Conservation (phyloP, 2,888 invertebrate genomes). For the Papilio elwesi region DNA sequence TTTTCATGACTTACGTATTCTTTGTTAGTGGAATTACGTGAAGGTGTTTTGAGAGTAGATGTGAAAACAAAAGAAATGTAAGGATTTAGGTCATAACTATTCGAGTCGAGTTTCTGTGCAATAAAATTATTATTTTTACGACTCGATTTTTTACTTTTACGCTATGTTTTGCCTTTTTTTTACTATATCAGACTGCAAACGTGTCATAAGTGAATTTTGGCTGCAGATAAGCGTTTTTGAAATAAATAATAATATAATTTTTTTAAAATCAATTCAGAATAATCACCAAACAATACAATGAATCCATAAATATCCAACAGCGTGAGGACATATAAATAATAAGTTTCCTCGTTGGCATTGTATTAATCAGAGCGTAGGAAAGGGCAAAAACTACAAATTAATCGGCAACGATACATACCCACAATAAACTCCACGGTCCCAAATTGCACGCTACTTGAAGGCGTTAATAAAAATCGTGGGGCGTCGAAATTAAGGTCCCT, state of each 20-base stretch:
- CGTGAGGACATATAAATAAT: constrained; percentile 29
- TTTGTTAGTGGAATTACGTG: constrained; percentile 38
- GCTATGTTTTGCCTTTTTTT: not conserved
- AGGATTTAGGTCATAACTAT: constrained; percentile 34
- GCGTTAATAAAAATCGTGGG: constrained; percentile 81
- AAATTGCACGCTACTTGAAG: constrained; percentile 76
- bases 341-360: constrained; percentile 25
- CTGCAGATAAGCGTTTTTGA: no score
- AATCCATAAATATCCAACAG: constrained; percentile 2
- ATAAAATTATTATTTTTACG: constrained; percentile 31
- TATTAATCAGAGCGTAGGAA: constrained; percentile 42
- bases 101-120: constrained; percentile 23
- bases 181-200: not conserved
- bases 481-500: constrained; percentile 81
- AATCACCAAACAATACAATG: not conserved
- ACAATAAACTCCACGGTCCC: constrained; percentile 64
- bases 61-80: constrained; percentile 37
- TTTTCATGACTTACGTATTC: constrained; percentile 40
- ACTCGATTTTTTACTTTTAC: constrained; percentile 15
- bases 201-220: no score
- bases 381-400: constrained; percentile 52
- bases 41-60: constrained; percentile 40
- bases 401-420: constrained; percentile 50
- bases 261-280: no score
- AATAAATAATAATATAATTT: no score